Percentiles rank a stretch among this genome's conserved stretches.
Evolutionary conservation across 2,797 vertebrate species (phyloP).

Genomic region (Melanotaenia trifasciata): DNA sequence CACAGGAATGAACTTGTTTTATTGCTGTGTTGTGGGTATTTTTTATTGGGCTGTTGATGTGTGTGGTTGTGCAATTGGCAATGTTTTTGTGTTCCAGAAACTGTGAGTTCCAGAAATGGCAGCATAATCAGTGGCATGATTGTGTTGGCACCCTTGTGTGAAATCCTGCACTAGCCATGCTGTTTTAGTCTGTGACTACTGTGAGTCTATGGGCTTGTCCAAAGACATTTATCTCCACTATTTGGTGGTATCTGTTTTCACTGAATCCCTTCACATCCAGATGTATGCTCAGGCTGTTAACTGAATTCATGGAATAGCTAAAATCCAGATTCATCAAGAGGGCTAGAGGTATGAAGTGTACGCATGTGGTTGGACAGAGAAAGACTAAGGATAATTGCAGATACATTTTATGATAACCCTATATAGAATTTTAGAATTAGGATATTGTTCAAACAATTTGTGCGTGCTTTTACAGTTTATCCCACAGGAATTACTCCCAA

Average conservation of each 20-base stretch:
- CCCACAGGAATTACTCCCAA: slow-evolving; percentile 8
- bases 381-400: background rate
- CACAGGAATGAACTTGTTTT: slow-evolving; percentile 39
- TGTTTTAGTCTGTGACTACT: slow-evolving; percentile 40
- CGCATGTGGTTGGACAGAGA: slow-evolving; percentile 7
- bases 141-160: slow-evolving; percentile 70
- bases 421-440: slow-evolving; percentile 9
- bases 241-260: slow-evolving; percentile 1
- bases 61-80: slow-evolving; percentile 35
- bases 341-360: slow-evolving; percentile 14
- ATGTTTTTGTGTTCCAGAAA: slow-evolving; percentile 43
- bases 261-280: slow-evolving; percentile 10
- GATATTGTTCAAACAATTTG: background rate
- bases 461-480: background rate
- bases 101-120: slow-evolving; percentile 70
- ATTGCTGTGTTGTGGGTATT: slow-evolving; percentile 43
- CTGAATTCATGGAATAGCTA: slow-evolving; percentile 40
- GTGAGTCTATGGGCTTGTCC: slow-evolving; percentile 9
- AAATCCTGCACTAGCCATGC: slow-evolving; percentile 52
- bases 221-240: slow-evolving; percentile 32
- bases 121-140: slow-evolving; percentile 67
- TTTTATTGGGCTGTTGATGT: slow-evolving; percentile 48
- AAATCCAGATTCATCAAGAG: slow-evolving; percentile 24
- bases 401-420: slow-evolving; percentile 16
- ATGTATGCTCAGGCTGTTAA: slow-evolving; percentile 20